Evolutionary conservation across 2,888 invertebrate genomes (phyloP), one percentile per base, ranked within the genome.

Genomic region (Phoenoteleia sp.): DNA sequence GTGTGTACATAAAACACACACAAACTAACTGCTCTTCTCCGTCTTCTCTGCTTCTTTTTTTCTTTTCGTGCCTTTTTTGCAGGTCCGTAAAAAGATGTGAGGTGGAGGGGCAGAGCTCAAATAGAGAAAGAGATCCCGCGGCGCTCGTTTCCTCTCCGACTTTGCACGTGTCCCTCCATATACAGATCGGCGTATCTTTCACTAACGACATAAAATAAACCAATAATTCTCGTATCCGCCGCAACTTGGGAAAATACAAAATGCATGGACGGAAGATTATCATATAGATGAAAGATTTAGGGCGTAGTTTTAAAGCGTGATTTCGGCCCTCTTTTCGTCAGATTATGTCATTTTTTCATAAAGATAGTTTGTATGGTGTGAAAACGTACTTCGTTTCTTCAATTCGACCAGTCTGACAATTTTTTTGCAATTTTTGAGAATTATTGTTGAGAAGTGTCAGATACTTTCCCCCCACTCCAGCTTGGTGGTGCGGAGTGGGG

Each of bases 121-220:
- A 89, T 87, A 88, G 85, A 88, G 83, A 87, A 85, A 82, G 86
- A 79, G 88, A 88, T 92, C 92, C 92, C 92, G 89, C 86, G 91
- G 89, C 87, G 92, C 87, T 92, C 92, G 75, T 84, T 79, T 79
- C 79, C 79, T 79, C 39, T 67, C 60, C 29, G 62, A 49, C 45
- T 29, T 29, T 71, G 81, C 75, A 80, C 80, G 80, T 80, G 80
- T 67, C 15, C 62, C 52, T 25, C 21, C 45, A 21, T 3, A 9
- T 58, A 36, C 39, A 29, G 60, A 77, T 64, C 58, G 72, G 56
- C 45, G 36, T 49, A 69, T 79, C 60, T 71, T 62, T 80, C 64
- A 52, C 71, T 71, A 69, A 77, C 69, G 62, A 62, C 60, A 49
- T 77, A 58, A 77, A 67, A 77, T 77, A 77, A 60, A 47, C 76